Base-by-base conservation (phyloP, 2,797 vertebrate genomes). In the Cuculus canorus region DNA sequence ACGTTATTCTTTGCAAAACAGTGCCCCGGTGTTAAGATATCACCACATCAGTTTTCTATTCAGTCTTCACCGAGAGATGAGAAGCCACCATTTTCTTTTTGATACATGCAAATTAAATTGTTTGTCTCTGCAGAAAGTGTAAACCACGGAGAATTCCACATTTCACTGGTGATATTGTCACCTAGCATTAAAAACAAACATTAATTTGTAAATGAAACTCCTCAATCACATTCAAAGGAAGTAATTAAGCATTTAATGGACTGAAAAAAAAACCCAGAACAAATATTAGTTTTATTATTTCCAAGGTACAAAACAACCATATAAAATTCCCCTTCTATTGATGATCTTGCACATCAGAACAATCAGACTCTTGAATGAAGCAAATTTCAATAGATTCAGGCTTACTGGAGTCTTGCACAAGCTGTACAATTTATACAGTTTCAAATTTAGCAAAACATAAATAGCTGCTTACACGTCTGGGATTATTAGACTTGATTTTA, bases 1-100 rank as follows among this genome's bases (percentile, higher is more conserved):
- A 75, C n/a, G 24, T 84, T 73, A 54, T 73, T 54, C 81, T 68
- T 52, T 25, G 53, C 6, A 11, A 77, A 92, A 78, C 25, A 61
- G 33, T 77, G 71, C 61, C 83, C 59, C 32, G 30, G 81, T n/a
- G 35, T 88, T 85, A 77, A 84, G 86, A 54, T 68, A 72, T 18
- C 64, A 60, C 23, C 52, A 21, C 83, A 68, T 47, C 71, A 75
- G 80, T 71, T 68, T 85, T 64, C 77, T 88, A 63, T 61, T 92
- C 86, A 69, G 88, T 60, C 90, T 92, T 91, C 47, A 35, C 50
- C 0, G 10, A 86, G 66, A 76, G 63, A 84, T 47, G 63, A 92
- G 78, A 87, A 88, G 88, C 90, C 88, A 96, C 93, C 95, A 95
- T 96, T 96, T 96, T 95, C 81, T 94, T 92, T 85, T 61, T 16